A percentile compares a stretch with the other conserved stretches of the same genome.
Evolutionary conservation across 2,113 vertebrate genomes (phyloP).

Genomic region (Platysternon megacephalum): DNA sequence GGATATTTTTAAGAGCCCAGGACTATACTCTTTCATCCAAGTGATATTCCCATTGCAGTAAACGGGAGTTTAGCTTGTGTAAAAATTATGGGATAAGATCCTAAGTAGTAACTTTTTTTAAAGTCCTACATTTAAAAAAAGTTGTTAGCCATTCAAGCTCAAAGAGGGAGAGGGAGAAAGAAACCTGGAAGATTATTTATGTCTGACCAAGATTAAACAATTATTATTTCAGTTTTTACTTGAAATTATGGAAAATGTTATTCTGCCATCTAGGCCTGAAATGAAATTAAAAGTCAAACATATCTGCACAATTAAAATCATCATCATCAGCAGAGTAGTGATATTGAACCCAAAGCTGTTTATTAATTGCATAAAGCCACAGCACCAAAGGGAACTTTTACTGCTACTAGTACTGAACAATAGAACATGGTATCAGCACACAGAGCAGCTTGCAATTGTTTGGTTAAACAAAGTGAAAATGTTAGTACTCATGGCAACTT

Average conservation of each 20-base stretch:
- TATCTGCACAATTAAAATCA: not conserved
- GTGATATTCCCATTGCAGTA: not conserved
- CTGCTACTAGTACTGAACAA: not conserved
- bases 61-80: not conserved
- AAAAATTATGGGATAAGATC: not conserved
- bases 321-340: not conserved
- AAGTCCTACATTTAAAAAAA: not conserved
- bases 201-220: not conserved
- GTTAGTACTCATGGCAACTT: not conserved
- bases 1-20: too few relatives aligned
- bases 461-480: not conserved
- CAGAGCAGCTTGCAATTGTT: slow-evolving; percentile 8
- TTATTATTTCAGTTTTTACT: not conserved
- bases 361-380: slow-evolving; percentile 16
- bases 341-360: not conserved
- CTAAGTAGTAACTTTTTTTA: accelerated
- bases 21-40: not conserved
- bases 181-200: not conserved
- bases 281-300: not conserved
- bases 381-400: not conserved
- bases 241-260: slow-evolving; percentile 4
- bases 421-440: slow-evolving; percentile 1
- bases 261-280: not conserved
- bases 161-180: not conserved
- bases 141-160: not conserved